Evolutionary conservation across 2,888 invertebrate genomes (phyloP).

Genomic region (Belgica antarctica): DNA sequence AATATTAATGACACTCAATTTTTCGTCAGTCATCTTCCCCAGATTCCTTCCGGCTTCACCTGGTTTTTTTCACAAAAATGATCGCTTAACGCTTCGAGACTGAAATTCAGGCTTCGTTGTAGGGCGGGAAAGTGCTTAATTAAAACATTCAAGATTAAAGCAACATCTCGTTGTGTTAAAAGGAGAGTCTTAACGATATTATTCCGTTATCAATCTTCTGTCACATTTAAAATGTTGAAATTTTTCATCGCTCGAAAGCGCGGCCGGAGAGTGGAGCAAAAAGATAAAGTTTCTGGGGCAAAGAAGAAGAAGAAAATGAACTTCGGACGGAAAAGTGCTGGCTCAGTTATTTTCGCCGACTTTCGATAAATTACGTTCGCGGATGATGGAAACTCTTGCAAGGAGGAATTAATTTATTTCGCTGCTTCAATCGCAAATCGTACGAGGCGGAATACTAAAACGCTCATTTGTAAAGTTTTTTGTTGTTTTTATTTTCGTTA

Average conservation of each 20-base stretch:
- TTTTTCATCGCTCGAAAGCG: neutral
- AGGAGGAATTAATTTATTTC: neutral
- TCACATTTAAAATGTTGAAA: neutral
- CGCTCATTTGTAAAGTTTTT: neutral
- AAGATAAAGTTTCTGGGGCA: too few species aligned
- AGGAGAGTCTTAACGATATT: neutral
- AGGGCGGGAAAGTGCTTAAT: conserved; percentile 45
- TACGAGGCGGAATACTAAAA: too few species aligned
- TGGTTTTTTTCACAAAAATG: too few species aligned
- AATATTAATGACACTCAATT: too few species aligned
- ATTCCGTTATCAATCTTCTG: neutral
- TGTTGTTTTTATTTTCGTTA: neutral
- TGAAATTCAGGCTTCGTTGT: conserved; percentile 20
- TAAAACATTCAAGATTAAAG: conserved; percentile 4
- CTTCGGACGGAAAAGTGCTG: too few species aligned
- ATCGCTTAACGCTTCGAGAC: neutral
- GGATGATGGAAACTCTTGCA: neutral
- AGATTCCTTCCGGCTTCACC: neutral
- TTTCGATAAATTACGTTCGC: neutral
- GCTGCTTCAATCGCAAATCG: too few species aligned
- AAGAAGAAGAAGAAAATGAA: too few species aligned
- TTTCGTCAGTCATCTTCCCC: too few species aligned
- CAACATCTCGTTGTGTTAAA: neutral
- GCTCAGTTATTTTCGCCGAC: neutral
- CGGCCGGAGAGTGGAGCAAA: too few species aligned